Evolutionary conservation across 2,113 vertebrate genomes (phyloP).

Genomic region (Dascyllus trimaculatus): DNA sequence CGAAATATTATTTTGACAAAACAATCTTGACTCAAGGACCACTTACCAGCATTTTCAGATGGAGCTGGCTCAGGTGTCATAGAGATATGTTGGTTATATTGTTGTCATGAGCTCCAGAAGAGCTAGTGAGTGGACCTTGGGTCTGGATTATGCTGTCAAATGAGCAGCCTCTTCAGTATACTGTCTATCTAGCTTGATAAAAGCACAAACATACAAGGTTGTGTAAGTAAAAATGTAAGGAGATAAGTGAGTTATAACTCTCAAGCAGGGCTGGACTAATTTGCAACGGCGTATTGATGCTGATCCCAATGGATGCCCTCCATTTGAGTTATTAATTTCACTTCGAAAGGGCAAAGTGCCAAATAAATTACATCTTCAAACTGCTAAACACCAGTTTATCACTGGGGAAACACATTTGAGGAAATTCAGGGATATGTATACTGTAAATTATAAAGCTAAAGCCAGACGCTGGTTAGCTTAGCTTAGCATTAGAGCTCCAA

Average conservation of each 20-base stretch:
- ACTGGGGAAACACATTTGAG: too few relatives aligned
- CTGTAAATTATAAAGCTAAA: slow-evolving; percentile 3
- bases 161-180: too few relatives aligned
- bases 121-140: neutral
- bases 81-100: neutral
- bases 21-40: neutral
- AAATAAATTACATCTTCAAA: too few relatives aligned
- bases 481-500: too few relatives aligned
- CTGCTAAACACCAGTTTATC: too few relatives aligned
- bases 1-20: slow-evolving; percentile 12
- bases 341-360: neutral
- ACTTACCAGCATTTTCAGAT: neutral
- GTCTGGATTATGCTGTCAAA: slow-evolving; percentile 8
- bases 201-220: neutral
- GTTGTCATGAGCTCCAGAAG: neutral
- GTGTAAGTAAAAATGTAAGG: neutral
- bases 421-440: neutral
- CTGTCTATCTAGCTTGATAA: neutral
- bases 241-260: neutral
- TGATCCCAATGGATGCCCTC: neutral
- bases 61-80: neutral
- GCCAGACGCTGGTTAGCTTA: neutral
- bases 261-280: neutral
- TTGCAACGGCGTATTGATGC: neutral
- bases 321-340: neutral